These are phyloP conservation scores for Marisa cornuarietis DNA, from an alignment of 1,140 invertebrate genomes.

Conservation along the genomic window DNA sequence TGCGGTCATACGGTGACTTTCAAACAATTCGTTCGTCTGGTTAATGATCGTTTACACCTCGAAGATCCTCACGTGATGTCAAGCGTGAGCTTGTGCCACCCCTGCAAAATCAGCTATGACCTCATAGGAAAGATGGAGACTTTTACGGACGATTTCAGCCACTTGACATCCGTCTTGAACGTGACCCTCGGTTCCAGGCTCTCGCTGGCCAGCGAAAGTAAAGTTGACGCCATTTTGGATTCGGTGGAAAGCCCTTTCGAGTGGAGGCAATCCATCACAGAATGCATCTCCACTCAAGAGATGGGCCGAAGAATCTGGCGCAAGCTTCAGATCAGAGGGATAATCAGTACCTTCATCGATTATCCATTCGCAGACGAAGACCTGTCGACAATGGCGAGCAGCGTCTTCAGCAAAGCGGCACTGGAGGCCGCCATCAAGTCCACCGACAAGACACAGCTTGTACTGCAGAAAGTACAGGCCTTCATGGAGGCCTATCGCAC, in stretches of 20 bases:
- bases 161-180: background rate
- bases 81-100: background rate
- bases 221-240: constrained; percentile 4
- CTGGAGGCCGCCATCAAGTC: background rate
- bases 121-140: constrained; percentile 2
- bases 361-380: background rate
- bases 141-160: background rate
- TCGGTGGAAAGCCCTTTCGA: constrained; percentile 9
- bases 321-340: background rate
- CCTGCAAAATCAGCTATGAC: background rate
- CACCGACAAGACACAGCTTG: background rate
- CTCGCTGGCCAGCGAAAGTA: background rate
- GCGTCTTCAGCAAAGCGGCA: background rate
- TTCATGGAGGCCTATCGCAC: constrained; percentile 26
- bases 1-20: constrained; percentile 14
- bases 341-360: background rate
- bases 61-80: background rate
- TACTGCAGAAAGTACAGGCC: constrained; percentile 16
- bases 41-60: background rate
- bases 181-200: background rate
- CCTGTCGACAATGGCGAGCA: background rate
- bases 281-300: constrained; percentile 3
- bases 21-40: background rate
- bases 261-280: background rate
- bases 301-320: constrained; percentile 6